Evolutionary conservation across 2,797 vertebrate species (phyloP), one percentile per base, ranked within the genome.

Genomic region (Oreortyx pictus): DNA sequence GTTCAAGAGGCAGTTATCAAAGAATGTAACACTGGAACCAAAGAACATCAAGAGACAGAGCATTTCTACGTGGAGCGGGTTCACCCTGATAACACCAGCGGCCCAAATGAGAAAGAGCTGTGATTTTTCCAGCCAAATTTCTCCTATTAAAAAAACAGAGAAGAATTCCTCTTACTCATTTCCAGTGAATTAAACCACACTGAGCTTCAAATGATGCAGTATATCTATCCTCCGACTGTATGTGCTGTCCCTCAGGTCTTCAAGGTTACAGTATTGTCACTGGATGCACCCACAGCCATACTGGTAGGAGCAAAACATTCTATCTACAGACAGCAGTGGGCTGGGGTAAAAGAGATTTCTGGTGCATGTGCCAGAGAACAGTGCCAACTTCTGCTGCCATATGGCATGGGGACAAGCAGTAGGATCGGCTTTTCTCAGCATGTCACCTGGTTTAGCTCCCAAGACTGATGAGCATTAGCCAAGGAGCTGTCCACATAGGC

Each of bases 321-420:
- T 88, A 61, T 78, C 73, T 91, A 72, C 71, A 77, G 79, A 68
- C 25, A 81, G 52, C 67, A 89, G 37, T 31, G 73, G 41, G 13
- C 33, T 87, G 46, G 60, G 64, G 89, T 39, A 90, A 67, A 90
- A 79, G 60, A 90, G 27, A 41, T 93, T 75, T 86, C 78, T 90
- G 43, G 27, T 62, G 46, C 47, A 39, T 33, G 23, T 61, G 67
- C 81, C 93, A 93, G 92, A 94, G 75, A 77, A 65, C 74, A 76
- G 50, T 33, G 49, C 6, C n/a, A 91, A 52, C 56, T 85, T 94
- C 89, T 94, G 64, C 88, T 94, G 90, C 88, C 94, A 88, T 86
- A 87, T 93, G 93, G 93, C 93, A 93, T 6, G 46, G 50, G 68
- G 74, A 96, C 86, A 94, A 89, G 60, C 66, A 87, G 56, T 78